Conservation (phyloP, 1,140 invertebrate genomes). For the Chironomus tepperi region DNA sequence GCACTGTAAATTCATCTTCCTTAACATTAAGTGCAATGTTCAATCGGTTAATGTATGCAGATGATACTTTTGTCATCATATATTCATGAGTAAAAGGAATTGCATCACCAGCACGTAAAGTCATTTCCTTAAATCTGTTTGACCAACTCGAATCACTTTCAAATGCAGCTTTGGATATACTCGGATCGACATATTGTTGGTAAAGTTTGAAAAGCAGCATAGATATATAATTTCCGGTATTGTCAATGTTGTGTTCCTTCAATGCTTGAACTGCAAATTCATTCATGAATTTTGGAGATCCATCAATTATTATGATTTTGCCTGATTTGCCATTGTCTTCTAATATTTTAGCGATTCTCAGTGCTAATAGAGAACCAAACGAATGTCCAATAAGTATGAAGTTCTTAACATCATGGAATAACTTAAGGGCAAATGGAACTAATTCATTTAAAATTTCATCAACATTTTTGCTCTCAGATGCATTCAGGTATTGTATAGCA, state of each 20-base stretch:
- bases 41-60: slow-evolving; percentile 47
- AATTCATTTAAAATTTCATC: neutral
- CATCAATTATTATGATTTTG: slow-evolving; percentile 48
- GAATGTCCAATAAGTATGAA: slow-evolving; percentile 52
- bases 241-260: slow-evolving; percentile 39
- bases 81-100: slow-evolving; percentile 44
- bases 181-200: slow-evolving; percentile 40
- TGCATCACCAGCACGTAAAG: slow-evolving; percentile 34
- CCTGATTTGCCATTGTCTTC: slow-evolving; percentile 49
- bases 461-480: slow-evolving; percentile 25
- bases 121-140: slow-evolving; percentile 33
- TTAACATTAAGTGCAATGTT: slow-evolving; percentile 47
- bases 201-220: slow-evolving; percentile 43
- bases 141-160: slow-evolving; percentile 27
- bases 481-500: slow-evolving; percentile 32
- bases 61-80: slow-evolving; percentile 38
- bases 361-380: slow-evolving; percentile 50
- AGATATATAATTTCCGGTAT: slow-evolving; percentile 47
- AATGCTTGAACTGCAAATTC: slow-evolving; percentile 32
- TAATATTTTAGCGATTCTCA: slow-evolving; percentile 46
- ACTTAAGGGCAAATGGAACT: slow-evolving; percentile 29
- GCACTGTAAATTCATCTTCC: slow-evolving; percentile 31
- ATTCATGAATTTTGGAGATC: slow-evolving; percentile 47
- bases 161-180: neutral
- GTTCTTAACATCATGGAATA: slow-evolving; percentile 52